These are phyloP conservation scores for Acanthurus leucopareius DNA, from an alignment of 2,797 vertebrate genomes.

Conservation along the genomic window DNA sequence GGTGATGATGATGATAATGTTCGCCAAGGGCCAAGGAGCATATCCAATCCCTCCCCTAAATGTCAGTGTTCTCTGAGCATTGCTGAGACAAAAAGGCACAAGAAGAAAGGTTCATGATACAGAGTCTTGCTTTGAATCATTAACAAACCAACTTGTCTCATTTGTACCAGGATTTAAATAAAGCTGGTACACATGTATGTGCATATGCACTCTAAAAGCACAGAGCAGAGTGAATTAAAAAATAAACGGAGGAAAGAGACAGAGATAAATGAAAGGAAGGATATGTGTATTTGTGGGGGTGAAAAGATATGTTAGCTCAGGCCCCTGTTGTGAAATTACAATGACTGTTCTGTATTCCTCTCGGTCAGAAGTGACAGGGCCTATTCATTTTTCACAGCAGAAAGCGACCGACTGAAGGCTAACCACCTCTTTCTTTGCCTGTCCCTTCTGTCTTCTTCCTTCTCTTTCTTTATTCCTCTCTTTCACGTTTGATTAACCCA, in stretches of 20 bases:
- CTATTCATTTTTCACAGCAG: conserved; percentile 55
- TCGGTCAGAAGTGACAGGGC: conserved; percentile 53
- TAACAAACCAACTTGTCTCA: conserved; percentile 44
- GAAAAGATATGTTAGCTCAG: conserved; percentile 56
- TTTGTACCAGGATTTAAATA: conserved; percentile 21
- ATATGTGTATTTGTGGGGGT: conserved; percentile 28
- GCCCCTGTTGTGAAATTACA: conserved; percentile 62
- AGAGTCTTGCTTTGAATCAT: conserved; percentile 59
- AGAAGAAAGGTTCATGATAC: conserved; percentile 60
- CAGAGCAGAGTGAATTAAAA: conserved; percentile 17
- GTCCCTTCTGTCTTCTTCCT: conserved; percentile 16
- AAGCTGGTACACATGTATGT: neutral
- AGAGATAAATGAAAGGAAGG: conserved; percentile 41
- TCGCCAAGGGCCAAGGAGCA: conserved; percentile 69
- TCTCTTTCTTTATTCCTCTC: neutral
- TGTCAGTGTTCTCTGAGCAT: conserved; percentile 70
- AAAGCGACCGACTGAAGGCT: conserved; percentile 67
- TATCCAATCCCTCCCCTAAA: conserved; percentile 79
- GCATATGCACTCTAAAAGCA: neutral
- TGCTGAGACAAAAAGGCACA: conserved; percentile 41
- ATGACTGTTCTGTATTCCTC: conserved; percentile 64
- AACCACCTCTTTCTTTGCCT: conserved; percentile 59
- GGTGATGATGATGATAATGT: conserved; percentile 80
- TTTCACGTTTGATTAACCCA: conserved; percentile 53
- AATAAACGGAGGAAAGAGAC: conserved; percentile 25